Evolutionary conservation across 1,140 invertebrate genomes (phyloP).

Genomic region (Temnothorax nylanderi): DNA sequence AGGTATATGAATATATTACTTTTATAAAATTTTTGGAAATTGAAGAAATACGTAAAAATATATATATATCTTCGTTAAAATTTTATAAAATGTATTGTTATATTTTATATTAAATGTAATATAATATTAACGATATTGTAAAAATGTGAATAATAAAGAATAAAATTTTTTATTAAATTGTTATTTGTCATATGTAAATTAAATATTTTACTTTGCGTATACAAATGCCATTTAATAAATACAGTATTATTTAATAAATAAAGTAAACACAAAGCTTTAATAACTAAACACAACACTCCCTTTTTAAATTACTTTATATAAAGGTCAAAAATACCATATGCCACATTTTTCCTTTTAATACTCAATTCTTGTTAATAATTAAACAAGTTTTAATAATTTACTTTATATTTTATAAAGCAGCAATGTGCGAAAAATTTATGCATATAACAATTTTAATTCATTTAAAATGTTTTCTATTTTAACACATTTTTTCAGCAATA

Average conservation of each 20-base stretch:
- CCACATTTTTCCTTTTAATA: background rate
- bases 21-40: background rate
- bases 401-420: background rate
- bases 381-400: background rate
- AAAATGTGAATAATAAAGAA: background rate
- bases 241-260: background rate
- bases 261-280: background rate
- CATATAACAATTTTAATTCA: background rate
- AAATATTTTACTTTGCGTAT: background rate
- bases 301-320: constrained; percentile 4
- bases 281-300: background rate
- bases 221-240: background rate
- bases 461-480: background rate
- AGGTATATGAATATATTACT: background rate
- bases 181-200: background rate
- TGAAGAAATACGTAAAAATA: background rate
- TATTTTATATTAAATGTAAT: background rate
- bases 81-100: background rate
- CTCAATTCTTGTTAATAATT: background rate
- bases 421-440: background rate
- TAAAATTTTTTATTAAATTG: background rate
- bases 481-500: background rate
- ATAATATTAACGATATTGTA: background rate
- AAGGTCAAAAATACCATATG: background rate
- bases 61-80: background rate